These are phyloP conservation scores for Thalassaphorura encarpata DNA, from an alignment of 1,140 invertebrate species.

Conservation along the genomic window DNA sequence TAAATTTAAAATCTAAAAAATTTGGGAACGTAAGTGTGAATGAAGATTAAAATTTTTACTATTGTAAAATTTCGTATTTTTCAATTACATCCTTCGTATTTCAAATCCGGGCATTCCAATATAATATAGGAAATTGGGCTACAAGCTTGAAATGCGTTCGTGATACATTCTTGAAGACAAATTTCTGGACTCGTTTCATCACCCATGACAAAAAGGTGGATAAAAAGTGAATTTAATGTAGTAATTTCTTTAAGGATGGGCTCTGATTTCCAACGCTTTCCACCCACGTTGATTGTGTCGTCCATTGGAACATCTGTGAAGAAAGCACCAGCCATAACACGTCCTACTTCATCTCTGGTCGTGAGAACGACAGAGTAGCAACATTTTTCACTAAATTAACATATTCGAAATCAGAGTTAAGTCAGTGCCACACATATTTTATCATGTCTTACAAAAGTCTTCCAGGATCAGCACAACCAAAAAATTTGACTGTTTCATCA, in stretches of 20 bases:
- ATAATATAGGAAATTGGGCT: slow-evolving; percentile 8
- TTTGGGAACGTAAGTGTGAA: not conserved
- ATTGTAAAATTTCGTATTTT: not conserved
- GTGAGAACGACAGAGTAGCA: slow-evolving; percentile 16
- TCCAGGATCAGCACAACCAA: slow-evolving; percentile 6
- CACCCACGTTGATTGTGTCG: not conserved
- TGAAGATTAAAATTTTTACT: not conserved
- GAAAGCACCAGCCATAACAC: slow-evolving; percentile 13
- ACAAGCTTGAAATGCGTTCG: slow-evolving; percentile 15
- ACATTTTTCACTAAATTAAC: slow-evolving; percentile 14
- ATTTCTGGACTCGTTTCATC: not conserved
- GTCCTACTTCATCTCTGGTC: not conserved
- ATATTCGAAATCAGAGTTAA: not conserved
- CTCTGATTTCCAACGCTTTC: slow-evolving; percentile 15
- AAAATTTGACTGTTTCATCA: slow-evolving; percentile 11
- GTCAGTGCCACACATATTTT: not conserved
- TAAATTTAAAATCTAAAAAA: slow-evolving; percentile 8
- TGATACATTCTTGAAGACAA: slow-evolving; percentile 7
- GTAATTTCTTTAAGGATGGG: not conserved
- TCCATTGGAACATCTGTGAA: slow-evolving; percentile 18
- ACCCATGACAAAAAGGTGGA: slow-evolving; percentile 1
- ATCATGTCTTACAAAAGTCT: slow-evolving; percentile 1
- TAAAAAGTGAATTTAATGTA: slow-evolving; percentile 1
- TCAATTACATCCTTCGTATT: slow-evolving; percentile 6
- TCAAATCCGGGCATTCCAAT: slow-evolving; percentile 5